phyloP scores from a whole-genome alignment of 2,113 vertebrate genomes.

The Menura novaehollandiae region DNA sequence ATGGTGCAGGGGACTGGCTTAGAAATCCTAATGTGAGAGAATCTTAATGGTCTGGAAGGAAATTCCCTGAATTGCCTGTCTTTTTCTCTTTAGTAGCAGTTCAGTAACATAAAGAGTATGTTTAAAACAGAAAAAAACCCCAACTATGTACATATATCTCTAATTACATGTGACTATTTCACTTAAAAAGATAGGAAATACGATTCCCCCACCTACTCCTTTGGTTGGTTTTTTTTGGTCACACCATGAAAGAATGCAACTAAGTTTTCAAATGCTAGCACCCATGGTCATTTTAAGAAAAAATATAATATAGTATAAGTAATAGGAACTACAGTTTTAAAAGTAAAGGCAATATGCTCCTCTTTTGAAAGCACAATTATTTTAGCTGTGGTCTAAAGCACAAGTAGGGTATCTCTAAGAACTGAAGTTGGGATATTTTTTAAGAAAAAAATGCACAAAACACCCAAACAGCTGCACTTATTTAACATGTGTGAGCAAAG shows the following conservation, averaged over 20 bases:
- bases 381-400: neutral
- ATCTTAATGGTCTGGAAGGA: neutral
- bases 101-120: neutral
- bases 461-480: neutral
- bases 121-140: neutral
- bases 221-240: neutral
- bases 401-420: neutral
- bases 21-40: neutral
- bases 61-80: neutral
- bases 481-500: neutral
- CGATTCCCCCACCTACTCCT: neutral
- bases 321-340: neutral
- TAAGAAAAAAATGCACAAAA: neutral
- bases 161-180: neutral
- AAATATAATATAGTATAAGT: neutral
- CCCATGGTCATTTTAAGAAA: neutral
- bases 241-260: neutral
- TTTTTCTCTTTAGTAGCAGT: neutral
- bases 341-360: neutral
- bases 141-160: neutral
- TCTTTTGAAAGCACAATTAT: neutral
- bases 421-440: neutral
- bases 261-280: neutral
- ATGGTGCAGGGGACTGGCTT: neutral
- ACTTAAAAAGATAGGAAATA: neutral